These are phyloP conservation scores for Pelusios castaneus DNA, from an alignment of 2,113 vertebrate species.

Conservation along the genomic window DNA sequence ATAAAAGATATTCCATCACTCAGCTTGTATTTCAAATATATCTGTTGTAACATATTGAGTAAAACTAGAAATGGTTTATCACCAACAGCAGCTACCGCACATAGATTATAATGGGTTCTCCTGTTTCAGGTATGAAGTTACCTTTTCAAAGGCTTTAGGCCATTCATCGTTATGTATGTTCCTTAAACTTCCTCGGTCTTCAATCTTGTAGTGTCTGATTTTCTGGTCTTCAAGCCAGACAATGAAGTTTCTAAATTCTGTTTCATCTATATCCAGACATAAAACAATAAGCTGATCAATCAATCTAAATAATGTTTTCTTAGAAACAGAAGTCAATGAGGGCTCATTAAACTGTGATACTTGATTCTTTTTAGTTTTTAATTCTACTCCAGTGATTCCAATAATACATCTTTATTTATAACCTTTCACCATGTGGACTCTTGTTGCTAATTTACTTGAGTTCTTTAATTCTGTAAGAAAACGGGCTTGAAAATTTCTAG, in stretches of 20 bases:
- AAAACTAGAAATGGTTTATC: neutral
- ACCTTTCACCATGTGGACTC: neutral
- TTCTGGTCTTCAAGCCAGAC: slow-evolving; percentile 99
- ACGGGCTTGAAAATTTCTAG: neutral
- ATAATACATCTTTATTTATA: neutral
- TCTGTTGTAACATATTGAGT: neutral
- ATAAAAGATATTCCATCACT: neutral
- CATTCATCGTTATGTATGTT: slow-evolving; percentile 95
- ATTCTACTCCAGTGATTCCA: neutral
- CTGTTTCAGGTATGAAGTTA: slow-evolving; percentile 36
- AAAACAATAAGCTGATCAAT: neutral
- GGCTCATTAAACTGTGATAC: neutral
- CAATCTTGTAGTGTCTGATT: slow-evolving; percentile 97
- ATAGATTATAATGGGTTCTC: rapidly evolving
- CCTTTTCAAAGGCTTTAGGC: slow-evolving; percentile 92
- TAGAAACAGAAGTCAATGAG: no score
- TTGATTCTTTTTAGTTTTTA: neutral
- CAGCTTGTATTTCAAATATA: neutral
- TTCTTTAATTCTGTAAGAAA: neutral
- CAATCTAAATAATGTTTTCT: neutral
- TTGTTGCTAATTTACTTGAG: neutral
- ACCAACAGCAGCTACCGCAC: rapidly evolving
- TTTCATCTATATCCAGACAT: slow-evolving; percentile 85
- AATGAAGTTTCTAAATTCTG: slow-evolving; percentile 95
- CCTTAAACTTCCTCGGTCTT: slow-evolving; percentile 93